Evolutionary conservation across 2,113 vertebrate genomes (phyloP).

Genomic region (Ochotona princeps): DNA sequence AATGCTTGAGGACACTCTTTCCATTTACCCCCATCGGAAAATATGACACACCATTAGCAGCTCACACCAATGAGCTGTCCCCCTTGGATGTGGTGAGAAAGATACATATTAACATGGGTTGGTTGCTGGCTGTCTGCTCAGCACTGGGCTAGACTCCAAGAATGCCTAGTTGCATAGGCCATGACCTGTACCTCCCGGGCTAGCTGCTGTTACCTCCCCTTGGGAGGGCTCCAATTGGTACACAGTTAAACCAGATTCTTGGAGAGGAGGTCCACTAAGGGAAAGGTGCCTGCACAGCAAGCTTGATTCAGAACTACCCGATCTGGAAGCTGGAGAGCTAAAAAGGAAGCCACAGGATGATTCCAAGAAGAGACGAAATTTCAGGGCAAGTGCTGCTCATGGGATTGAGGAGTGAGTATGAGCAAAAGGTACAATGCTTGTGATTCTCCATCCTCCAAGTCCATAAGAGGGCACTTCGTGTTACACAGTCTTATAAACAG

Average conservation of each 20-base stretch:
- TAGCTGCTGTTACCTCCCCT: background rate
- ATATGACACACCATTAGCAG: fast-evolving
- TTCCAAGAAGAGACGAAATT: background rate
- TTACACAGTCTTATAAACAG: background rate
- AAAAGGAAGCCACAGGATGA: background rate
- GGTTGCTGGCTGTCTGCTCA: background rate
- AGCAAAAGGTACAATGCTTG: background rate
- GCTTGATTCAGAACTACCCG: background rate
- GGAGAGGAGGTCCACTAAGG: background rate
- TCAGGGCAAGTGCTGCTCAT: background rate
- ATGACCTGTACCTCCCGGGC: no score
- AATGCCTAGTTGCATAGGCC: background rate
- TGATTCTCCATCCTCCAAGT: background rate
- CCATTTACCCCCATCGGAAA: background rate
- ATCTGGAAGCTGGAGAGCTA: background rate
- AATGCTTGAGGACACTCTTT: background rate
- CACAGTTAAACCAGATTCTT: background rate
- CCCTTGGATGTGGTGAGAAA: background rate
- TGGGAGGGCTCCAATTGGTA: background rate
- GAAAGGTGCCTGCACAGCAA: background rate
- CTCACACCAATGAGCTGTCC: background rate
- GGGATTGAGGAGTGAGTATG: background rate
- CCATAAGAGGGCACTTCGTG: background rate
- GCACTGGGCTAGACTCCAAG: background rate
- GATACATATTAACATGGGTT: background rate